Conservation (phyloP, 2,797 vertebrate species). For the Sebastiscus tertius region DNA sequence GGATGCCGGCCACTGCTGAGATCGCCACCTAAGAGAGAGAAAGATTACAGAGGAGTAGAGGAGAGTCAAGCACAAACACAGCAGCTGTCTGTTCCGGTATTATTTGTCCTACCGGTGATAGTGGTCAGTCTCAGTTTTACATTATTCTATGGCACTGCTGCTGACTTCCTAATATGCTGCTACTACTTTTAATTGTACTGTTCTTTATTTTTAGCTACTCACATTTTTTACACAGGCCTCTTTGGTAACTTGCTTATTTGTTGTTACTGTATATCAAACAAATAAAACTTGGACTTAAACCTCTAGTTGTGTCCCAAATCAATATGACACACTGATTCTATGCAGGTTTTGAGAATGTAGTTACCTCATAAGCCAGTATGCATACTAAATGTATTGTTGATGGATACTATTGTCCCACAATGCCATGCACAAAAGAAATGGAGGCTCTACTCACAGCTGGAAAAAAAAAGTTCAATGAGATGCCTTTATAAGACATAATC, state of each 20-base stretch:
- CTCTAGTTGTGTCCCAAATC: background rate
- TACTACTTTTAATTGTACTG: background rate
- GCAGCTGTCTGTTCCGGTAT: background rate
- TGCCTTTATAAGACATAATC: background rate
- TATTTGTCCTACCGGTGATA: background rate
- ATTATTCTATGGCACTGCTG: background rate
- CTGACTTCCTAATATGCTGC: background rate
- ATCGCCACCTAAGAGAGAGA: conserved; percentile 88
- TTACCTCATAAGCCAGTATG: background rate
- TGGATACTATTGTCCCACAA: background rate
- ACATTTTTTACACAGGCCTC: background rate
- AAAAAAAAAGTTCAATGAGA: background rate
- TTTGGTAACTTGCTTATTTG: background rate
- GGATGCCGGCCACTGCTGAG: conserved; percentile 91
- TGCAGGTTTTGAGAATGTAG: background rate
- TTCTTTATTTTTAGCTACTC: background rate
- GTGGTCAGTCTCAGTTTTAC: background rate
- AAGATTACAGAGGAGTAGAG: background rate
- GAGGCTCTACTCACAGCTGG: background rate
- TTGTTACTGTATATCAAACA: background rate
- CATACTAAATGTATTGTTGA: background rate
- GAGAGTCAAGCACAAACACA: background rate
- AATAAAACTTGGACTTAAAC: background rate
- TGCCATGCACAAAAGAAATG: background rate
- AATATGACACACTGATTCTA: background rate